Percentiles rank a stretch among this genome's conserved stretches.
Conservation (phyloP, 2,888 invertebrate genomes). For the Ptilodon capucinus region DNA sequence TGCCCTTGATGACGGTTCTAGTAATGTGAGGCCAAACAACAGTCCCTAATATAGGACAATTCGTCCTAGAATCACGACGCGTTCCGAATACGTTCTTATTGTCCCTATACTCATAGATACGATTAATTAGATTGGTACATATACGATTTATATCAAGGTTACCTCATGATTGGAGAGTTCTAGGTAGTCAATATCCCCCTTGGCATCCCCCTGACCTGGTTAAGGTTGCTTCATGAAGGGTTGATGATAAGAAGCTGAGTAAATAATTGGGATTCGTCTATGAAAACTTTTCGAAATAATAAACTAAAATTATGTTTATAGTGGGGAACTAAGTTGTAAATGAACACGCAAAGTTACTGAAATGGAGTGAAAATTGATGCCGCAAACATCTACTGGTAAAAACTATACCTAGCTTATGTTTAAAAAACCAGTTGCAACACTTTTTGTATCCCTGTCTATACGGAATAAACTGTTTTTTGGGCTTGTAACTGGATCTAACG, state of each 20-base stretch:
- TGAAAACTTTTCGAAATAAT: no score
- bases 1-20: conserved; percentile 12
- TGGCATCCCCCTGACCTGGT: no score
- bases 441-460: not conserved
- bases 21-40: conserved; percentile 1
- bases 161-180: no score
- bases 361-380: not conserved
- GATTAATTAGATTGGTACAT: not conserved
- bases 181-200: no score
- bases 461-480: not conserved
- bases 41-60: conserved; percentile 14
- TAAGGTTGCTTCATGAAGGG: no score
- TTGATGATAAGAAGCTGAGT: no score
- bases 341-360: no score
- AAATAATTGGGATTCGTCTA: no score
- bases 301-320: no score
- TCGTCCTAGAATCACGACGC: not conserved
- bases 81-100: not conserved
- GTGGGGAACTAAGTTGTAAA: no score
- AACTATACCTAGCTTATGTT: not conserved
- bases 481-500: not conserved
- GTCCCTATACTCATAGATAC: not conserved
- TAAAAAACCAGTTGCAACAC: not conserved
- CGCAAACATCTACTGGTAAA: not conserved
- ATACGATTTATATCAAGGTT: no score